Evolutionary conservation across 2,113 vertebrate genomes (phyloP).

Genomic region (Cryptomyrus ogoouensis): DNA sequence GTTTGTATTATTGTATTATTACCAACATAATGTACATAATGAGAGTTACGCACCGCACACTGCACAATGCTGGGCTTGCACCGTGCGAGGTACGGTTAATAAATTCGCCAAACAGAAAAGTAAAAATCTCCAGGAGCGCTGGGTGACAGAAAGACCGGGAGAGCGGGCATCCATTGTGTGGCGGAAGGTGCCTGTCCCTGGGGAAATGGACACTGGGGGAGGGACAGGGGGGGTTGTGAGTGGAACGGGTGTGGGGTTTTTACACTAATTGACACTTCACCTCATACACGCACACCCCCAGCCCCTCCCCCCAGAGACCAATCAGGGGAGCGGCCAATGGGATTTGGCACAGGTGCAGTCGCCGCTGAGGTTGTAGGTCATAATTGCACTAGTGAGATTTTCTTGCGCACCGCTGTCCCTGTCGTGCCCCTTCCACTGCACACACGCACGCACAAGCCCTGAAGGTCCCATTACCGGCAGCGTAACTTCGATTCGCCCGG

Average conservation of each 20-base stretch:
- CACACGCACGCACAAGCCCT: constrained; percentile 36
- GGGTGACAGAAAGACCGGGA: neutral
- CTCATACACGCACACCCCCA: constrained; percentile 42
- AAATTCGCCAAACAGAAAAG: neutral
- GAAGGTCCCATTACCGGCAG: constrained; percentile 63
- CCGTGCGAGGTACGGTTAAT: neutral
- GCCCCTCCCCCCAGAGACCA: constrained; percentile 60
- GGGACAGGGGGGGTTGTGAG: constrained; percentile 25
- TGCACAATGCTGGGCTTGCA: neutral
- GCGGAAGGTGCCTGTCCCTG: neutral
- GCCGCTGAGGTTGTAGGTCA: constrained; percentile 53
- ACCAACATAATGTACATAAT: neutral
- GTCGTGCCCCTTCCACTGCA: constrained; percentile 18
- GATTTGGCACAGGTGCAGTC: constrained; percentile 64
- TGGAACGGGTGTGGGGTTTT: constrained; percentile 65
- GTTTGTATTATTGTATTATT: neutral
- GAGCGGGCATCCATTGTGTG: neutral
- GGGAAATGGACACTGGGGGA: neutral
- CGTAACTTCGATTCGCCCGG: constrained; percentile 62
- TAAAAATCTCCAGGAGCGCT: neutral
- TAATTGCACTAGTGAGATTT: constrained; percentile 65
- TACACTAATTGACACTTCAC: constrained; percentile 76
- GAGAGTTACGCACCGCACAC: neutral
- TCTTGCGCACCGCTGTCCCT: constrained; percentile 51
- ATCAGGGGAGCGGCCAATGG: constrained; percentile 48